These are phyloP conservation scores for Psephotus haematonotus DNA, from an alignment of 2,113 vertebrate genomes.

Conservation along the genomic window DNA sequence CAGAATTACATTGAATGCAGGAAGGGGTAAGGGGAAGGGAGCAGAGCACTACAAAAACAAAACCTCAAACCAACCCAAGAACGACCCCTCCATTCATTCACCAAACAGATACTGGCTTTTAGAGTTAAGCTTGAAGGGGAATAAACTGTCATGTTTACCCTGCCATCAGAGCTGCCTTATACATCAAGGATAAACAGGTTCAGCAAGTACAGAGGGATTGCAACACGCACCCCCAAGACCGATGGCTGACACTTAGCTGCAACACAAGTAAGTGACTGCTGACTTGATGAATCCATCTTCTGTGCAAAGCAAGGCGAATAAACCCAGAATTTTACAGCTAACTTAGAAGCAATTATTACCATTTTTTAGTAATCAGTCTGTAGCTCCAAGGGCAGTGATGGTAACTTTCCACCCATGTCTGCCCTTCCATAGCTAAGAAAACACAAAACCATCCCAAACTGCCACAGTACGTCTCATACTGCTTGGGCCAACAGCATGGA, in stretches of 20 bases:
- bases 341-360: neutral
- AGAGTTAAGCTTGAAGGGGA: conserved; percentile 8
- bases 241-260: conserved; percentile 6
- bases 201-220: neutral
- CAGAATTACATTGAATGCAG: neutral
- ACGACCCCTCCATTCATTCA: neutral
- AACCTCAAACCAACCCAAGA: neutral
- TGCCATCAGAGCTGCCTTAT: neutral
- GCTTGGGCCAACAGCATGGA: neutral
- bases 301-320: conserved; percentile 1
- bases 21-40: neutral
- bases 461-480: neutral
- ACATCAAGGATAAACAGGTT: conserved; percentile 25
- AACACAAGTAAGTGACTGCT: neutral
- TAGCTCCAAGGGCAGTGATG: neutral
- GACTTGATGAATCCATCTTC: neutral
- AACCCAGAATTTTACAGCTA: neutral
- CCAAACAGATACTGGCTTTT: neutral
- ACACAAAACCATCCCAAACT: neutral
- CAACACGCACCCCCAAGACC: neutral
- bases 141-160: conserved; percentile 3
- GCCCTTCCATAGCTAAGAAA: neutral
- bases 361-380: neutral
- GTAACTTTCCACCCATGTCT: neutral
- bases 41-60: conserved; percentile 52